These are phyloP conservation scores for Eulemur mongoz DNA, from an alignment of 2,797 vertebrate species.

Conservation along the genomic window DNA sequence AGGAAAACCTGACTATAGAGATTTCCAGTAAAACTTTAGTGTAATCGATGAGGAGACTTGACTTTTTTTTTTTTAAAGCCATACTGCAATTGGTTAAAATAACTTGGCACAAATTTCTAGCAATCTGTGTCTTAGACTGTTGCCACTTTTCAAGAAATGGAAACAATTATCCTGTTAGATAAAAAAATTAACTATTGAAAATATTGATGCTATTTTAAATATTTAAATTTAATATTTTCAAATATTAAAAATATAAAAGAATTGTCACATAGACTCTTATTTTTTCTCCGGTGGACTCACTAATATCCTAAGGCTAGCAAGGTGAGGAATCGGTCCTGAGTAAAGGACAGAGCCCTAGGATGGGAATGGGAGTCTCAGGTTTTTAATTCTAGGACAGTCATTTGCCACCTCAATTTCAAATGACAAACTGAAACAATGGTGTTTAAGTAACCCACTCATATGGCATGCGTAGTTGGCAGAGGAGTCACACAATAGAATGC, in stretches of 20 bases:
- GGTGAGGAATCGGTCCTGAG: not conserved
- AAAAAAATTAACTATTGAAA: not conserved
- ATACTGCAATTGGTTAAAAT: not conserved
- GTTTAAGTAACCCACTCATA: not conserved
- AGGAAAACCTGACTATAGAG: not conserved
- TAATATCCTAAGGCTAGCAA: not conserved
- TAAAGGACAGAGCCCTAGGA: no score
- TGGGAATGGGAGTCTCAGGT: no score
- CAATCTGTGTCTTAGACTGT: not conserved
- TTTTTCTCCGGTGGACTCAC: not conserved
- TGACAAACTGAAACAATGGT: not conserved
- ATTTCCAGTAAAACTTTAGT: not conserved
- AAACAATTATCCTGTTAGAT: not conserved
- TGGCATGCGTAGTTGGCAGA: not conserved
- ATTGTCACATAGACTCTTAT: not conserved
- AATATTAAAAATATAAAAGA: not conserved
- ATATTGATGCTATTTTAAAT: not conserved
- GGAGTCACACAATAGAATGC: not conserved
- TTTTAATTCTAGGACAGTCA: not conserved
- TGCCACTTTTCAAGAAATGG: not conserved
- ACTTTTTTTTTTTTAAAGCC: not conserved
- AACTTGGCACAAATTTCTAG: not conserved
- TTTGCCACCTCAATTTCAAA: not conserved
- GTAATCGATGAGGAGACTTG: not conserved
- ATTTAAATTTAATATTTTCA: not conserved